Evolutionary conservation across 2,797 vertebrate genomes (phyloP).

Genomic region (Brachymystax lenok): DNA sequence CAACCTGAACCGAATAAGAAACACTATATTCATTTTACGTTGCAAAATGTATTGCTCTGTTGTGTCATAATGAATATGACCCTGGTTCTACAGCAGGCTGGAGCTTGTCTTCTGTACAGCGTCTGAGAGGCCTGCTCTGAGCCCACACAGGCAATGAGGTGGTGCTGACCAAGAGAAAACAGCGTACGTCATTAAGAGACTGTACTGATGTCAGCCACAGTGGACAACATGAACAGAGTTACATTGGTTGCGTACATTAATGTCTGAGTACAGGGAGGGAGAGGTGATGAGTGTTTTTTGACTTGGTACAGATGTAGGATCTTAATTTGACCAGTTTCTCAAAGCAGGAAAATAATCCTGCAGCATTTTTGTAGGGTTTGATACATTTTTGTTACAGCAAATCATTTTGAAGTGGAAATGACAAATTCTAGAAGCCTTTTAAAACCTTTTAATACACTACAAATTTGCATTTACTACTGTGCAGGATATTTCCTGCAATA

Average conservation of each 20-base stretch:
- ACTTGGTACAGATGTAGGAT: no score
- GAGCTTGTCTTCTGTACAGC: not conserved
- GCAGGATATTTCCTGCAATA: no score
- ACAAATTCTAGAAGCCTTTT: no score
- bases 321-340: no score
- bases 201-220: constrained; percentile 53
- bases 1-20: not conserved
- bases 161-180: constrained; percentile 41
- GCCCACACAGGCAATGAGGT: no score
- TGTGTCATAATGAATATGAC: not conserved
- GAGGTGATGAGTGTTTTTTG: constrained; percentile 32
- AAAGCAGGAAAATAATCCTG: no score
- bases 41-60: not conserved
- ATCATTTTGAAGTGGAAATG: no score
- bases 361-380: no score
- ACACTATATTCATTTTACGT: not conserved
- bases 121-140: not conserved
- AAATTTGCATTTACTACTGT: no score
- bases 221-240: constrained; percentile 52
- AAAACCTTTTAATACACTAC: no score
- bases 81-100: constrained; percentile 24
- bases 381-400: no score
- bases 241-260: constrained; percentile 1
- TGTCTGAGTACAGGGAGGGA: constrained; percentile 11
- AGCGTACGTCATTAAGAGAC: constrained; percentile 39